These are phyloP conservation scores for Laspeyria flexula DNA, from an alignment of 2,888 invertebrate genomes.

Conservation along the genomic window DNA sequence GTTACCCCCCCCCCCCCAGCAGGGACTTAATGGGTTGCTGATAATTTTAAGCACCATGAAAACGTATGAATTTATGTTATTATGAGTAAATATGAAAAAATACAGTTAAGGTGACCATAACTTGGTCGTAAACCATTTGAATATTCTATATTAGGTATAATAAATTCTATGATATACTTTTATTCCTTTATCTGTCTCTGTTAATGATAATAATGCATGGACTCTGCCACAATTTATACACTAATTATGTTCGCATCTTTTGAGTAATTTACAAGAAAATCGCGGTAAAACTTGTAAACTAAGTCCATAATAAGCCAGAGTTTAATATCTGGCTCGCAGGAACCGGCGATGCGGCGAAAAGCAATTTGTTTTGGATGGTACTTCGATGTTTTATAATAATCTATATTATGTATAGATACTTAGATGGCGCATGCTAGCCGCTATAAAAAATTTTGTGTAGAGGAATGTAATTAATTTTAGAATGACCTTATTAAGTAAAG, in stretches of 20 bases:
- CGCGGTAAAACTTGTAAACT: conserved; percentile 36
- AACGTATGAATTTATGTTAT: no score
- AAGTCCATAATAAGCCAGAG: conserved; percentile 34
- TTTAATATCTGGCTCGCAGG: conserved; percentile 35
- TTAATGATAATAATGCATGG: no score
- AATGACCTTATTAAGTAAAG: neutral
- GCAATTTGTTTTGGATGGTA: conserved; percentile 26
- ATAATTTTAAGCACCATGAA: no score
- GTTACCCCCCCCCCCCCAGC: no score
- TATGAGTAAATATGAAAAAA: no score
- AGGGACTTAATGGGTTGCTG: no score
- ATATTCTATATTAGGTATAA: no score
- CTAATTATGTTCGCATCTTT: neutral
- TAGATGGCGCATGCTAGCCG: neutral
- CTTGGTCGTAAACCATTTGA: no score
- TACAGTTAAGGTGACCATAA: no score
- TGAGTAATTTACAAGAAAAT: conserved; percentile 35
- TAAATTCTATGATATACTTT: no score
- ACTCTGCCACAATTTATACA: neutral
- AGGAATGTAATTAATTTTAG: neutral
- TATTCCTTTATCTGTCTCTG: no score
- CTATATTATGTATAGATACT: conserved; percentile 1
- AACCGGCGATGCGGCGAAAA: conserved; percentile 24
- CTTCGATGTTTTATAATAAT: conserved; percentile 7
- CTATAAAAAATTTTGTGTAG: neutral